Base-by-base conservation (phyloP, 1,140 invertebrate genomes). In the Hyles vespertilio region DNA sequence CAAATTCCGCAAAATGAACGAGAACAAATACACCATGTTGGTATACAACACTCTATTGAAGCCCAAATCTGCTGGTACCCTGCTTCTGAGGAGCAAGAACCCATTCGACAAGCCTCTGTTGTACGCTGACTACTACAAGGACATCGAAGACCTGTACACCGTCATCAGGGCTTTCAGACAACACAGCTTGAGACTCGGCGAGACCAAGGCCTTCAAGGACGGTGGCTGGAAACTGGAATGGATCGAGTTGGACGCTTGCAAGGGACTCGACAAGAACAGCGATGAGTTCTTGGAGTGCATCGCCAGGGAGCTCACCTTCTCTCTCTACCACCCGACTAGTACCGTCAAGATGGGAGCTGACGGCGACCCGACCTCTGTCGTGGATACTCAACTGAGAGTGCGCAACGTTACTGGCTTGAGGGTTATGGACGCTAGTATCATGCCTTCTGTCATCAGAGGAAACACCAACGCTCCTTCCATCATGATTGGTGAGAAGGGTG, bases 341-440 rank as follows among this genome's bases (percentile, higher is more conserved):
- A 92, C 95, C 0, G 93, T 92, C 40, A 95, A 94, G 84, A 96
- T 96, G 95, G 95, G 95, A 4, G 91, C 92, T 0, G 72, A 72
- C 5, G 72, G 63, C 8, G 94, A 96, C 84, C 63, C 86, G 49
- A 79, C 88, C 33, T 89, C 94, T 46, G 93, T 95, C 2, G 92
- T 94, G 0, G 93, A 96, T 80, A 84, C 92, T 0, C 73, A 92
- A 46, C 84, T 97, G 0, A 89, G 91, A 36, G 94, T 96, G 1
- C 90, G 92, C 70, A 93, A 94, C 0, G 84, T 95, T 2, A 75
- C 80, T 10, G 91, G 92, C 32, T 67, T 96, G n/a, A 90, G 95
- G 64, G 94, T 97, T 1, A 91, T 94, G 2, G 95, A 97, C 87
- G 95, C 94, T 12, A 95, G 94, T 63, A 92, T 96, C n/a, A 96